Conservation (phyloP, 2,797 vertebrate genomes). For the Graptemys geographica region DNA sequence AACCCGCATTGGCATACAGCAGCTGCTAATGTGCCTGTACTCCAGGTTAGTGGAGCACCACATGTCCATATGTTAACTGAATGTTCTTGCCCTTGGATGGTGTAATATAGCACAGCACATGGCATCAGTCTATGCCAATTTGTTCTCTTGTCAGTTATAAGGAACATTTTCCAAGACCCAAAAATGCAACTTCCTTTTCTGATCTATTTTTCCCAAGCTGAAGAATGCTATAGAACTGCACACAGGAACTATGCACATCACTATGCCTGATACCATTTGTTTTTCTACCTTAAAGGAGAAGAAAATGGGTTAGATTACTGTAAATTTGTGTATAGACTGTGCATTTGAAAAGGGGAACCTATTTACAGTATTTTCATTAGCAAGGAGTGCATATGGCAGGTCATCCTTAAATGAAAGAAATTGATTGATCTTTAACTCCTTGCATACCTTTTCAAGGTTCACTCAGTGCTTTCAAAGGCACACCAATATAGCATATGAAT, state of each 20-base stretch:
- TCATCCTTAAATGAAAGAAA: not conserved
- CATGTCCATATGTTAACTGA: not conserved
- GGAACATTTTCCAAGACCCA: conserved; percentile 14
- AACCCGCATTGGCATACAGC: not conserved
- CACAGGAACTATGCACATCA: not conserved
- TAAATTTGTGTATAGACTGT: not conserved
- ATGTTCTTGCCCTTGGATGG: not conserved
- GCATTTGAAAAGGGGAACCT: not conserved
- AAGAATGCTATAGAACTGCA: not conserved
- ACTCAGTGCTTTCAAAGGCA: fast-evolving
- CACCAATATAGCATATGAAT: not conserved
- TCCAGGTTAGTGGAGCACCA: not conserved
- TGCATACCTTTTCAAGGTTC: not conserved
- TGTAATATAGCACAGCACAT: not conserved
- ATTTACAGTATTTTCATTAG: not conserved
- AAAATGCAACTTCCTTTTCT: conserved; percentile 19
- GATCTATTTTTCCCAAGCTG: not conserved
- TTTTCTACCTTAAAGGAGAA: conserved; percentile 18
- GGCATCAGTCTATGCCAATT: conserved; percentile 6
- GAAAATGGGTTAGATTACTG: not conserved
- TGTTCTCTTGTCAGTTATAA: conserved; percentile 31
- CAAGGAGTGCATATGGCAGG: not conserved
- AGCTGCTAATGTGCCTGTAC: not conserved
- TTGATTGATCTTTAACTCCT: not conserved
- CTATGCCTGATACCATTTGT: not conserved